Conservation (phyloP, 2,113 vertebrate species). For the Seriola dumerili region DNA sequence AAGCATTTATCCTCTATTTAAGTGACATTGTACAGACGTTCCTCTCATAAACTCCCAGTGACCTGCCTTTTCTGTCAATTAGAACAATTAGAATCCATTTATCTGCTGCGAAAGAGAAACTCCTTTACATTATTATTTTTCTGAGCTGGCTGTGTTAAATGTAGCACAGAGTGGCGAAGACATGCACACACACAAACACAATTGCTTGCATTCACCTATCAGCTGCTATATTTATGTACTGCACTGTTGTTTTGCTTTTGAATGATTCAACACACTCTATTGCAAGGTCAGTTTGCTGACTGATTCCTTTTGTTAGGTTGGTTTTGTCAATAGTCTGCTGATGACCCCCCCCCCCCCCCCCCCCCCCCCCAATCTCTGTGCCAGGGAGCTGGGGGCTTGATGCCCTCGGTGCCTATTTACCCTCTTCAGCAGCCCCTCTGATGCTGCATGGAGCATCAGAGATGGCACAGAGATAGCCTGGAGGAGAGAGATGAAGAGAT, state of each 20-base stretch:
- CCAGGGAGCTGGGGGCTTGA: conserved; percentile 48
- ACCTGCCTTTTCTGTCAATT: conserved; percentile 23
- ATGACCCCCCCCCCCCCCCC: conserved; percentile 21
- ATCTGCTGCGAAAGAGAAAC: conserved; percentile 17
- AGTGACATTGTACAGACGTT: background rate
- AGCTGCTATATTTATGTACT: conserved; percentile 25
- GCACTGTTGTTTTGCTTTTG: conserved; percentile 54
- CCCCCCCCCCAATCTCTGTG: background rate
- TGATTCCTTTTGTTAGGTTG: conserved; percentile 61
- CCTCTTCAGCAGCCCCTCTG: conserved; percentile 65
- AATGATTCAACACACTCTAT: conserved; percentile 71
- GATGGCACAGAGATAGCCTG: conserved; percentile 53
- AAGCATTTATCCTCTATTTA: conserved; percentile 6
- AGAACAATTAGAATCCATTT: conserved; percentile 23
- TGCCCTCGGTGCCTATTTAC: conserved; percentile 69
- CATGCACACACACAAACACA: conserved; percentile 27
- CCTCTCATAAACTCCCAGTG: conserved; percentile 12
- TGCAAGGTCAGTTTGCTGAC: conserved; percentile 69
- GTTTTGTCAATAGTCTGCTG: conserved; percentile 66
- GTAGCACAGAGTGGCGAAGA: conserved; percentile 34
- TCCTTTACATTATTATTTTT: conserved; percentile 21
- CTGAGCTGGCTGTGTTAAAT: conserved; percentile 22
- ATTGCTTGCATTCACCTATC: conserved; percentile 26
- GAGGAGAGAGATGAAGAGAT: conserved; percentile 60
- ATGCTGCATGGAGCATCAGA: conserved; percentile 50